Conservation (phyloP, 2,888 invertebrate genomes). For the Fabriciana adippe region DNA sequence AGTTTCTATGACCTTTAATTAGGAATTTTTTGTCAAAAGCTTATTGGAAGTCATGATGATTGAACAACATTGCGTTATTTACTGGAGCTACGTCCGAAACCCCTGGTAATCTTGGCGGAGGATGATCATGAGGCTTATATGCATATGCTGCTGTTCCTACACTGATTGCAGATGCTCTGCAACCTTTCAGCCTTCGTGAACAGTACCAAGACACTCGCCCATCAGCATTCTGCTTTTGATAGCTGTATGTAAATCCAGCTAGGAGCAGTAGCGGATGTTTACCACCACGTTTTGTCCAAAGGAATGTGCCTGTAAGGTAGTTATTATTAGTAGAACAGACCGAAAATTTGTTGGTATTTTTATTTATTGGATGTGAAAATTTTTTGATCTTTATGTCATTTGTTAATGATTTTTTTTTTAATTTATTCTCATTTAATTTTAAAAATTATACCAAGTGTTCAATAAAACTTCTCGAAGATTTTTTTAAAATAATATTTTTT, state of each 20-base stretch:
- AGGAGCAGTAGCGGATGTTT: constrained; percentile 71
- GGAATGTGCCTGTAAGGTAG: constrained; percentile 57
- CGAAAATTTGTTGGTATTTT: too few relatives aligned
- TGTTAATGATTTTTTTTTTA: not conserved
- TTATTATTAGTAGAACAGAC: not conserved
- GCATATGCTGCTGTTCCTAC: constrained; percentile 56
- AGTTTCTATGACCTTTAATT: not conserved
- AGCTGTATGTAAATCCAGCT: constrained; percentile 70
- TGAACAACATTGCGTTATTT: constrained; percentile 27
- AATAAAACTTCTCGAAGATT: too few relatives aligned
- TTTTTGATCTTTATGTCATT: too few relatives aligned
- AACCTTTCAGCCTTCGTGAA: constrained; percentile 70
- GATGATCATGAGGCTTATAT: constrained; percentile 65
- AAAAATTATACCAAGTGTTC: too few relatives aligned
- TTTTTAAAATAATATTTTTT: too few relatives aligned
- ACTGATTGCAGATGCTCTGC: constrained; percentile 69
- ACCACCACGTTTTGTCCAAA: constrained; percentile 73
- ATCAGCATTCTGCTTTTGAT: constrained; percentile 71
- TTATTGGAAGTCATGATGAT: not conserved
- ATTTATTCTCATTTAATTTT: too few relatives aligned
- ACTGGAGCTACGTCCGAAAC: constrained; percentile 19
- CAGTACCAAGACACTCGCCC: constrained; percentile 76
- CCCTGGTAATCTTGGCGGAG: constrained; percentile 57
- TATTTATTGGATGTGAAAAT: too few relatives aligned
- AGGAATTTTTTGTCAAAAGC: not conserved